phyloP scores from a whole-genome alignment of 2,797 vertebrate genomes.

The Leptoclinus maculatus region DNA sequence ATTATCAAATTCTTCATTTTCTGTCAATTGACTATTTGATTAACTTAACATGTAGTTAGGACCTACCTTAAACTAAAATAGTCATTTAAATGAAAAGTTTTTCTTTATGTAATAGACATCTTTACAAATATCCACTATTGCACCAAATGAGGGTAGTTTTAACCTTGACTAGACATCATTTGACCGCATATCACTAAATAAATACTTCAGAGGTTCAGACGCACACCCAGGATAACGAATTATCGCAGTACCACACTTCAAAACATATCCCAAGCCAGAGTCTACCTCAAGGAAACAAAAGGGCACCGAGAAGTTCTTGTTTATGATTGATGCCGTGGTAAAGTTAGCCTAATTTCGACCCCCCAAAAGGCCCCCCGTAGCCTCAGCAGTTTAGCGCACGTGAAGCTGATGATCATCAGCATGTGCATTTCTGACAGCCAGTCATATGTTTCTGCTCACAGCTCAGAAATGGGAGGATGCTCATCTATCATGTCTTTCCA shows the following conservation, averaged over 20 bases:
- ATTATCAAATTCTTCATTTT: neutral
- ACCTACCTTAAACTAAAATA: neutral
- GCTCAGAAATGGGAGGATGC: constrained; percentile 34
- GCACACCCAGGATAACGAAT: neutral
- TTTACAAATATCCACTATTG: neutral
- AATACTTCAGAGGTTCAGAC: constrained; percentile 2
- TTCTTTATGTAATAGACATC: neutral
- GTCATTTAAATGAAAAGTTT: neutral
- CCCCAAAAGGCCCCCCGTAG: constrained; percentile 44
- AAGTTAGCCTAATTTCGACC: constrained; percentile 40
- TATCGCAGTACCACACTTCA: neutral
- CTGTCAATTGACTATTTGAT: neutral
- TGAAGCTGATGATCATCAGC: constrained; percentile 9
- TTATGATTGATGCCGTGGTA: constrained; percentile 29
- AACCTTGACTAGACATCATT: neutral
- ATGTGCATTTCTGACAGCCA: constrained; percentile 58
- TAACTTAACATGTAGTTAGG: neutral
- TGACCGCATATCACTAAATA: neutral
- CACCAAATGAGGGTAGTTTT: neutral
- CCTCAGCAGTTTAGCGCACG: constrained; percentile 67
- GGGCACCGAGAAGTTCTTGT: constrained; percentile 13
- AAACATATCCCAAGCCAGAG: constrained; percentile 7
- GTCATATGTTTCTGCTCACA: constrained; percentile 43
- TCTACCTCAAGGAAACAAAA: constrained; percentile 24
- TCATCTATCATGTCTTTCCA: constrained; percentile 38